A percentile compares a stretch with the other conserved stretches of the same genome.
These are phyloP conservation scores for Rhinoraja longicauda DNA, from an alignment of 2,797 vertebrate genomes.

Conservation along the genomic window DNA sequence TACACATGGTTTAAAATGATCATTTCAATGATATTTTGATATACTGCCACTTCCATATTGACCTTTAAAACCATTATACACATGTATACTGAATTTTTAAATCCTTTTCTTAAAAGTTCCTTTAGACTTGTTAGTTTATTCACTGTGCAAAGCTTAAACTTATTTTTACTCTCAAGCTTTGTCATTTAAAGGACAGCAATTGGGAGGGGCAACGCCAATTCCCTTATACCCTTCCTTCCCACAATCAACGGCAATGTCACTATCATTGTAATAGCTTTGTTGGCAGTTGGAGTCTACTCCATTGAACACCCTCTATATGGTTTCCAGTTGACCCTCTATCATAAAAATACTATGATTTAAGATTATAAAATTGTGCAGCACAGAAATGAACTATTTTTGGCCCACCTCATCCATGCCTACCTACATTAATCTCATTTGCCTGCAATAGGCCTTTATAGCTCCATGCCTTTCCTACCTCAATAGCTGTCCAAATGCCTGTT, in stretches of 20 bases:
- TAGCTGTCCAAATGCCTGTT: neutral
- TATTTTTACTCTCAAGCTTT: neutral
- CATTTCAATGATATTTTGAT: neutral
- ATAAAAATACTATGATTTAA: neutral
- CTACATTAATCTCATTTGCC: no score
- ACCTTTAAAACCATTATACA: neutral
- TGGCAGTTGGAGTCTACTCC: no score
- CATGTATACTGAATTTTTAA: neutral
- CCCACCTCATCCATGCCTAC: no score
- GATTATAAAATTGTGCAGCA: no score
- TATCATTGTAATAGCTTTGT: neutral
- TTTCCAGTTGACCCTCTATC: neutral
- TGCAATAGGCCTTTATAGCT: no score
- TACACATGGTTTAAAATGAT: neutral
- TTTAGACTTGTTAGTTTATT: neutral
- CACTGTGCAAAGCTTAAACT: neutral
- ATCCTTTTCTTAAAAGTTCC: no score
- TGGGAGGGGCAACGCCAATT: neutral
- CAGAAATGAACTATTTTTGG: no score
- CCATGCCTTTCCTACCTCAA: neutral
- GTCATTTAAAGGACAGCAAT: neutral
- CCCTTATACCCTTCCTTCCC: neutral
- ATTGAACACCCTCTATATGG: neutral
- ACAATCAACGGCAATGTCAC: no score
- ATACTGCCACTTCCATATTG: neutral